These are phyloP conservation scores for Parapsyche elsis DNA, from an alignment of 1,140 invertebrate genomes.

Conservation along the genomic window DNA sequence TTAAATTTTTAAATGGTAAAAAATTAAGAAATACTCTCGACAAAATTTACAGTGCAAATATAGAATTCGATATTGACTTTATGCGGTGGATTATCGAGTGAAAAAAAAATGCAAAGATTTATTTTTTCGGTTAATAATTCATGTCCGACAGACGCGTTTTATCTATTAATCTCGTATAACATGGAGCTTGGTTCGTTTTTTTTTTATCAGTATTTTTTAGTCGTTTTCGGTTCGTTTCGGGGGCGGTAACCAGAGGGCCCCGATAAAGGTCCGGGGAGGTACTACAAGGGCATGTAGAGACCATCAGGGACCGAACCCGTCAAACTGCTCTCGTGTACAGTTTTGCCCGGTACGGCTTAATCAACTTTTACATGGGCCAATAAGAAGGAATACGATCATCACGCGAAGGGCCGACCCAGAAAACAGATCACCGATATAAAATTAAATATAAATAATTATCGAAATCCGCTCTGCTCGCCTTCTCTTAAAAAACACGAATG, in stretches of 20 bases:
- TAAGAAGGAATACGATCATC: constrained; percentile 37
- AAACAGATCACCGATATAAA: background rate
- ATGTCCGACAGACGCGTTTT: constrained; percentile 26
- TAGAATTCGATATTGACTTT: background rate
- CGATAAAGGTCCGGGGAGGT: constrained; percentile 26
- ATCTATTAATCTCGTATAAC: constrained; percentile 26
- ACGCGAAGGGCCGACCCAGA: constrained; percentile 15
- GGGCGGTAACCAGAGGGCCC: background rate
- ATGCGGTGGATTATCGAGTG: background rate
- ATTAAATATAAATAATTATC: background rate
- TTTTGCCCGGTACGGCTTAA: constrained; percentile 39
- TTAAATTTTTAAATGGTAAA: too few relatives aligned
- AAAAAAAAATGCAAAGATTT: background rate
- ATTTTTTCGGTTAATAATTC: constrained; percentile 22
- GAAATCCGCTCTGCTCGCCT: too few relatives aligned
- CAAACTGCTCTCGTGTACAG: constrained; percentile 41
- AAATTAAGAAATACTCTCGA: too few relatives aligned
- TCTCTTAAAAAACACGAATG: too few relatives aligned
- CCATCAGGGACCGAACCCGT: constrained; percentile 32
- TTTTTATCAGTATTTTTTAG: background rate
- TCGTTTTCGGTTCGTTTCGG: constrained; percentile 18
- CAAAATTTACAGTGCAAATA: constrained; percentile 3
- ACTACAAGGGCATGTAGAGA: constrained; percentile 39
- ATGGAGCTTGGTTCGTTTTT: background rate
- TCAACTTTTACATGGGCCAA: constrained; percentile 44